These are phyloP conservation scores for Drosophila ochracea DNA, from an alignment of 2,888 invertebrate genomes.

Conservation along the genomic window DNA sequence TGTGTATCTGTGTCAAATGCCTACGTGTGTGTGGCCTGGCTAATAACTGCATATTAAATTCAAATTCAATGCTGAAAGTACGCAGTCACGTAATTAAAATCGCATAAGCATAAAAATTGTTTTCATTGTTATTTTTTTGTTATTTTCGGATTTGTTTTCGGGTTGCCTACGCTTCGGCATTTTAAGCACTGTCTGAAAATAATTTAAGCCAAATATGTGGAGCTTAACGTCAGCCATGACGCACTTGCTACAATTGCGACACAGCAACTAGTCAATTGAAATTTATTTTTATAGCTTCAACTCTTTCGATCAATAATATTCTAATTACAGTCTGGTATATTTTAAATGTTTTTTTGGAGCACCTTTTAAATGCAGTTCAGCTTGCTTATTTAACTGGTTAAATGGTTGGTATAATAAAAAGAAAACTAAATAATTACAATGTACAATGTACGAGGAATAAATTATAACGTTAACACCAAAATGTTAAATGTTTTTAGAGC, in stretches of 20 bases:
- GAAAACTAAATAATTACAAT: neutral
- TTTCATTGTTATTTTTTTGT: slow-evolving; percentile 37
- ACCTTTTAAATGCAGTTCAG: neutral
- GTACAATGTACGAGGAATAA: neutral
- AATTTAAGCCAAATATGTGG: slow-evolving; percentile 8
- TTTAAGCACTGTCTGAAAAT: slow-evolving; percentile 35
- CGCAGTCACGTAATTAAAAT: slow-evolving; percentile 78
- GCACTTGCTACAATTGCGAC: slow-evolving; percentile 30
- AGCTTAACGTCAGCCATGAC: slow-evolving; percentile 30
- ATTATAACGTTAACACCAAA: neutral
- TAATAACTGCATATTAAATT: slow-evolving; percentile 72
- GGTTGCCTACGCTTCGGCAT: slow-evolving; percentile 49
- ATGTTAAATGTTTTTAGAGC: neutral
- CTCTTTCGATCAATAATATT: slow-evolving; percentile 1
- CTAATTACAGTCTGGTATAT: neutral
- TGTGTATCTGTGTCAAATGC: slow-evolving; percentile 20
- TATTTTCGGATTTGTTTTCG: slow-evolving; percentile 24
- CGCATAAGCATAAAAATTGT: slow-evolving; percentile 62
- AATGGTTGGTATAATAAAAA: neutral
- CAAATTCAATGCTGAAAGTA: slow-evolving; percentile 67
- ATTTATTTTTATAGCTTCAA: neutral
- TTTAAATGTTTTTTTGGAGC: neutral
- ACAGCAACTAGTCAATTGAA: slow-evolving; percentile 22
- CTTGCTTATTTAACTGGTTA: neutral
- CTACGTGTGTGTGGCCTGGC: slow-evolving; percentile 34